Percentiles rank a stretch among this genome's conserved stretches.
Conservation (phyloP, 2,113 vertebrate species). For the Siniperca chuatsi region DNA sequence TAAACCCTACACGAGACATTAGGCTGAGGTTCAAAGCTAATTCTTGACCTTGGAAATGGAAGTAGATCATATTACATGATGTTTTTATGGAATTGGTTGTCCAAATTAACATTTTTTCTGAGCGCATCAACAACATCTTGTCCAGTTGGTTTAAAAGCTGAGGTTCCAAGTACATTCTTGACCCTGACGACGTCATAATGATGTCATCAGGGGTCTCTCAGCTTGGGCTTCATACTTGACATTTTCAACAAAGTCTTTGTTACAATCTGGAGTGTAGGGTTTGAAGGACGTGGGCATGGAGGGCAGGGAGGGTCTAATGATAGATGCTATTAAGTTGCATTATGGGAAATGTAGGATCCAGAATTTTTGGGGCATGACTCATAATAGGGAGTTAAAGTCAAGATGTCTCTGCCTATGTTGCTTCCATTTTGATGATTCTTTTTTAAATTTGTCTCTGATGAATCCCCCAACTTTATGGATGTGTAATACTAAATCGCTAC, state of each 20-base stretch:
- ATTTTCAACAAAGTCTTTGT: not conserved
- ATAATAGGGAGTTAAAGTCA: not conserved
- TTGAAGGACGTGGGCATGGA: not conserved
- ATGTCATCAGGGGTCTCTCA: not conserved
- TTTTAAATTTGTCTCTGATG: not conserved
- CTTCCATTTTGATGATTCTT: not conserved
- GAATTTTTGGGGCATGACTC: not conserved
- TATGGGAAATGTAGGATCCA: not conserved
- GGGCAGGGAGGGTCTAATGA: not conserved
- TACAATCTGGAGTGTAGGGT: not conserved
- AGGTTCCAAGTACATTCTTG: not conserved
- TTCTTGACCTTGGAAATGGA: not conserved
- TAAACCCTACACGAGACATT: not conserved
- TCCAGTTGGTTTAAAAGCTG: not conserved
- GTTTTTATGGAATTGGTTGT: slow-evolving; percentile 8
- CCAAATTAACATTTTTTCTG: not conserved
- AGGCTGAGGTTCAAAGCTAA: not conserved
- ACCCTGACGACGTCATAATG: not conserved
- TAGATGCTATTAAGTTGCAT: not conserved
- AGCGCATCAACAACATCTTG: not conserved
- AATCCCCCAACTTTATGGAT: not conserved
- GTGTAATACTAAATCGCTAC: not conserved
- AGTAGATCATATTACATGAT: not conserved
- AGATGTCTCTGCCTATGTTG: not conserved
- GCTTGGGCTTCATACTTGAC: not conserved